Evolutionary conservation across 2,113 vertebrate species (phyloP).

Genomic region (Prietella phreatophila): DNA sequence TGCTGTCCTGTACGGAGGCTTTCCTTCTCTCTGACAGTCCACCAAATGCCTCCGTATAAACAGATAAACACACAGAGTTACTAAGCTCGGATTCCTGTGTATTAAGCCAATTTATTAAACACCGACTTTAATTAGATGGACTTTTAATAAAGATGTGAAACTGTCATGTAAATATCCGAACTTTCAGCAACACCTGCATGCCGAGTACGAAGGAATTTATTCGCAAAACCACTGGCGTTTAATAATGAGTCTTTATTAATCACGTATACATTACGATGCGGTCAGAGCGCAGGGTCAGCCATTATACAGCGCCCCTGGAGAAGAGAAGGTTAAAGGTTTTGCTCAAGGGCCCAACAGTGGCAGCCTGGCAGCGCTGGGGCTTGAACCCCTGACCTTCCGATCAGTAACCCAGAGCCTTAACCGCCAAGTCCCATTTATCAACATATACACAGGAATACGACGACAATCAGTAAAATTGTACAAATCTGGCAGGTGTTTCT

Average conservation of each 20-base stretch:
- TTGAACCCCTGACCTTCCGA: no score
- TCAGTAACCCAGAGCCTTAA: no score
- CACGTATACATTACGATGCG: no score
- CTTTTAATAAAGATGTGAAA: background rate
- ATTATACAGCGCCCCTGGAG: no score
- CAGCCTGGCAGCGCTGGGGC: no score
- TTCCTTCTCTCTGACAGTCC: slow-evolving; percentile 9
- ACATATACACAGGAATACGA: background rate
- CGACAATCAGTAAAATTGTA: background rate
- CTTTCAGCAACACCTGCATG: background rate
- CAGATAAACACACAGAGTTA: slow-evolving; percentile 34
- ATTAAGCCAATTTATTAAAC: background rate
- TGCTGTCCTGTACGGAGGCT: slow-evolving; percentile 9
- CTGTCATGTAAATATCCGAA: background rate
- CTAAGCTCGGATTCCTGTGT: background rate
- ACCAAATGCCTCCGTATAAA: background rate
- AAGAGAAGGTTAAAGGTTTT: no score
- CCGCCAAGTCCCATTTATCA: background rate
- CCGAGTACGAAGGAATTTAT: background rate
- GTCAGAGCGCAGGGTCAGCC: no score
- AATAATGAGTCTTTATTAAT: no score
- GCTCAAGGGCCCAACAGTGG: no score
- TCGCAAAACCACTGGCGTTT: background rate
- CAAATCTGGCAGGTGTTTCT: no score
- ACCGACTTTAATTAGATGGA: background rate